Base-by-base conservation (phyloP, 2,797 vertebrate genomes). In the Eulemur mongoz region DNA sequence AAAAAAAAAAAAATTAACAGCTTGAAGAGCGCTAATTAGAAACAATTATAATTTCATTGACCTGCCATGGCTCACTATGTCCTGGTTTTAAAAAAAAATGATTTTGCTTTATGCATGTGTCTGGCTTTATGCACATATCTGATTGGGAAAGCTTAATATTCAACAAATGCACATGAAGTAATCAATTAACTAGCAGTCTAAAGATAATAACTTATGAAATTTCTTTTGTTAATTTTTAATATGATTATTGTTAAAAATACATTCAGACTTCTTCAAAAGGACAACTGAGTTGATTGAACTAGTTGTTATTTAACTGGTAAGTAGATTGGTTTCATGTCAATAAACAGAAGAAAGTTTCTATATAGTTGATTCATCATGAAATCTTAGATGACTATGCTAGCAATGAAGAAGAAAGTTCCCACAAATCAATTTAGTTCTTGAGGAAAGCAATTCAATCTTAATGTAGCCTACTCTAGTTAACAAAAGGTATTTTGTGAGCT, bases 31-130 rank as follows among this genome's bases (percentile, higher is more conserved):
- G 52, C 30, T 96, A 95, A 96, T 96, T 96, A 96, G 75, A 95
- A 78, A 67, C 91, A 97, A 96, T 97, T 94, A 94, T 92, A 85
- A 61, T 95, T 98, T 73, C 0, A 43, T 85, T 98, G 94, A 95
- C 78, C 96, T 96, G 11, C 30, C 72, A 52, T 32, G n/a, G 87
- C 79, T 98, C 92, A 96, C 45, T 88, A 27, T 96, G 89, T 96
- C 96, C 93, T 89, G 43, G 50, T 93, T 54, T 93, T 54, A 70
- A 52, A 83, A 88, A 94, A 93, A 87, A 43, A 65, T 69, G 0
- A 80, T 93, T 98, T 98, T 95, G 2, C 35, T 87, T 84, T 90
- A 35, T 38, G 87, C 38, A 78, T 57, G 82, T 7, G 17, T 75
- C 25, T 95, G 93, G 2, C 40, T 88, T 86, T 89, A 45, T 32